A percentile compares a stretch with the other conserved stretches of the same genome.
Conservation (phyloP, 2,113 vertebrate genomes). For the Oryzias javanicus region DNA sequence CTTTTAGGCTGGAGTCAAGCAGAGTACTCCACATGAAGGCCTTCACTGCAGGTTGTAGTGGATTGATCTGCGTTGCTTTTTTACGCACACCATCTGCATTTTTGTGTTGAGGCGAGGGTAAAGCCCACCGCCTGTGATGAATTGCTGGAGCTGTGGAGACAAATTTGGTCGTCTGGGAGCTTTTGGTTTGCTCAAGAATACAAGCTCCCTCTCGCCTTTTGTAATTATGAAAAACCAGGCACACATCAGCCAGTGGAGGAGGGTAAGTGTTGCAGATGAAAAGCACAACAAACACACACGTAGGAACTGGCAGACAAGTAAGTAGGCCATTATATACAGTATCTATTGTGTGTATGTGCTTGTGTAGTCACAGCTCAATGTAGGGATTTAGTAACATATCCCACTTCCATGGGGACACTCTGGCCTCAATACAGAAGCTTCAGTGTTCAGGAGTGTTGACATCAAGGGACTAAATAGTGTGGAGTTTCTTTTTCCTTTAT, state of each 20-base stretch:
- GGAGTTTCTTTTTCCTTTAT: slow-evolving; percentile 13
- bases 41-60: slow-evolving; percentile 46
- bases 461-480: slow-evolving; percentile 7
- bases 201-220: slow-evolving; percentile 35
- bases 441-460: slow-evolving; percentile 4
- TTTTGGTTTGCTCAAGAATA: slow-evolving; percentile 53
- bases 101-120: slow-evolving; percentile 26
- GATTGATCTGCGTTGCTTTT: slow-evolving; percentile 57
- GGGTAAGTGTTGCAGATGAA: slow-evolving; percentile 45
- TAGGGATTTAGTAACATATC: slow-evolving; percentile 26
- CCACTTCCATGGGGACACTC: slow-evolving; percentile 27
- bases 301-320: slow-evolving; percentile 25
- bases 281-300: slow-evolving; percentile 35
- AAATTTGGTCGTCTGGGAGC: slow-evolving; percentile 57
- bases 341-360: slow-evolving; percentile 9
- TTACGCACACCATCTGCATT: slow-evolving; percentile 30
- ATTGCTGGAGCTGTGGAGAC: slow-evolving; percentile 52
- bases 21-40: slow-evolving; percentile 51
- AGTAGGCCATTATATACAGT: slow-evolving; percentile 37
- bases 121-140: slow-evolving; percentile 57
- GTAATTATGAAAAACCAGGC: slow-evolving; percentile 64
- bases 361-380: slow-evolving; percentile 20
- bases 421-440: slow-evolving; percentile 47
- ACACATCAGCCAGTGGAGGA: slow-evolving; percentile 41
- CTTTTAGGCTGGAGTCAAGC: slow-evolving; percentile 61